Evolutionary conservation across 1,140 invertebrate species (phyloP), one percentile per base, ranked within the genome.

Genomic region (Diorhabda elongata): DNA sequence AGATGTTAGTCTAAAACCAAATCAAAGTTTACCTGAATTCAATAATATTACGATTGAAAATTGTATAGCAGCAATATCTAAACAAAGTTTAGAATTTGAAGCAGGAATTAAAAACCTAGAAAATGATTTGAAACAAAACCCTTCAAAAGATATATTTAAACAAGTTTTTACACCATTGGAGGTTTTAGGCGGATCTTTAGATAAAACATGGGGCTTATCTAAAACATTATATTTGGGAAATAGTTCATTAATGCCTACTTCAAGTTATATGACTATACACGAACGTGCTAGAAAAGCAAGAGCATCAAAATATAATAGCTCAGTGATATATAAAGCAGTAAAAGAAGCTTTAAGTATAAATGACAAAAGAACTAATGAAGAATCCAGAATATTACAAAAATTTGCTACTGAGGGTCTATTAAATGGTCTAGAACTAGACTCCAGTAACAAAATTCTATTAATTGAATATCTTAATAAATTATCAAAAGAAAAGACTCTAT

Each of bases 191-290:
- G 85, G 85, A 5, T 88, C 91, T 41, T 82, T 97, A 52, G 91
- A 94, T 76, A 86, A 89, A 45, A 93, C 92, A n/a, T 96, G 92
- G 92, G 92, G 92, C 44, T 85, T 94, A 70, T 88, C 92, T 0
- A 96, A 94, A 80, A 89, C 90, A 43, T 81, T 97, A 7, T 94
- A 91, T 77, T 83, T 92, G 63, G 90, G 92, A n/a, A 91, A 92
- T 77, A 89, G 87, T 73, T 88, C 88, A n/a, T 74, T 91, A 41
- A 92, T 94, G 85, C 89, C 92, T 5, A 89, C 89, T 5, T 88
- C 89, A 75, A 88, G 84, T 44, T 95, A 94, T 75, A 80, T 89
- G 66, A 85, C 87, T 68, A 90, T 95, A 64, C 89, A 92, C 73
- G 87, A 90, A 69, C 81, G 91, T 72, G 91, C 91, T 1, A 83